A percentile compares a stretch with the other conserved stretches of the same genome.
phyloP scores from a whole-genome alignment of 1,140 invertebrate species.

The Andricus grossulariae region DNA sequence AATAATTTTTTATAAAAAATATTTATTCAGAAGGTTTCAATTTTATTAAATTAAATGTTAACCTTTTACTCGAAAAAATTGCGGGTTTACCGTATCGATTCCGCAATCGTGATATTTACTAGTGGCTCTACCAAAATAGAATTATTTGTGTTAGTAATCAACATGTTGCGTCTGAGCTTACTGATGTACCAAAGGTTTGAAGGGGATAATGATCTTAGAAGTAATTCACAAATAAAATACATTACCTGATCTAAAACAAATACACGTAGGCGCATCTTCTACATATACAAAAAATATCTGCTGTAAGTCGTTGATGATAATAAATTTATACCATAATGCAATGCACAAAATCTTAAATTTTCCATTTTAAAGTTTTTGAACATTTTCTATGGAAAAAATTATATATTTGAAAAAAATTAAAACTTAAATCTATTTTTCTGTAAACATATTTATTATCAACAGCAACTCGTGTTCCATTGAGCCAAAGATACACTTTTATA shows the following conservation, averaged over 20 bases:
- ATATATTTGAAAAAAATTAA: no score
- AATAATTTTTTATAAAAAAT: no score
- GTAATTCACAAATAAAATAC: conserved; percentile 49
- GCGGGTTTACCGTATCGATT: conserved; percentile 27
- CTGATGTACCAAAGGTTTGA: not conserved
- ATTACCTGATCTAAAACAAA: conserved; percentile 53
- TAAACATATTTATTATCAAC: no score
- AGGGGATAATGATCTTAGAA: conserved; percentile 27
- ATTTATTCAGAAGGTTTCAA: no score
- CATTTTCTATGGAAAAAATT: no score
- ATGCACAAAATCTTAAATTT: no score
- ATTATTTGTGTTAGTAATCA: conserved; percentile 13
- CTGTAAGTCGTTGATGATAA: conserved; percentile 5
- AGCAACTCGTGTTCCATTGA: no score
- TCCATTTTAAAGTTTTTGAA: no score
- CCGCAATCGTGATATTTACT: not conserved
- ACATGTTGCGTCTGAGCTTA: conserved; percentile 16
- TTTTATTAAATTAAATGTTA: not conserved
- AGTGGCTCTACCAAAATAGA: conserved; percentile 1
- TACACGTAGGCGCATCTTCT: conserved; percentile 34
- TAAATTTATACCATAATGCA: not conserved
- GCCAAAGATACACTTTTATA: no score
- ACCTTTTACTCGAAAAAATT: not conserved
- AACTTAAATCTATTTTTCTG: no score
- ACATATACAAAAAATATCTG: conserved; percentile 37